These are phyloP conservation scores for Dendrolimus houi DNA, from an alignment of 2,888 invertebrate genomes.

Conservation along the genomic window DNA sequence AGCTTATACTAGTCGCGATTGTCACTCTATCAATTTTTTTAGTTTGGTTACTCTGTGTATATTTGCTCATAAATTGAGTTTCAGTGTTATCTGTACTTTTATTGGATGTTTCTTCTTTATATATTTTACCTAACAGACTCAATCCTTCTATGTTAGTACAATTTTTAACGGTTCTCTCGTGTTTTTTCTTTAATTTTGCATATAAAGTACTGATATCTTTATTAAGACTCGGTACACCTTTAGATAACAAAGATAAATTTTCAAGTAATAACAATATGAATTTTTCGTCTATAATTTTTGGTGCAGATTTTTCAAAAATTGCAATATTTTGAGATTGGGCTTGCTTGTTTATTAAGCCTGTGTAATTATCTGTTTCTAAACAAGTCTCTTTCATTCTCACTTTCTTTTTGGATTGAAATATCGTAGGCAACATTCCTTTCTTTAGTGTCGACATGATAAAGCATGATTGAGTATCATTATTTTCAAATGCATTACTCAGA, in stretches of 20 bases:
- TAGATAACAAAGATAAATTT: conserved; percentile 44
- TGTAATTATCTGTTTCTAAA: too few relatives aligned
- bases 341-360: too few relatives aligned
- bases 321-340: conserved; percentile 15
- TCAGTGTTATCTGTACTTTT: too few relatives aligned
- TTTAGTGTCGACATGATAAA: conserved; percentile 38
- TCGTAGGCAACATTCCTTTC: conserved; percentile 20
- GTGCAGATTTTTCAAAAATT: conserved; percentile 31
- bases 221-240: conserved; percentile 34
- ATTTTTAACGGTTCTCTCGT: conserved; percentile 31
- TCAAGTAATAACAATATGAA: conserved; percentile 51
- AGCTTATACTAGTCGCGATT: too few relatives aligned
- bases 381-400: conserved; percentile 13
- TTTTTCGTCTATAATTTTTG: conserved; percentile 46
- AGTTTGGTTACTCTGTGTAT: too few relatives aligned
- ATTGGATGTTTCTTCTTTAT: conserved; percentile 27
- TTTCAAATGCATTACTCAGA: conserved; percentile 12
- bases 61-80: too few relatives aligned
- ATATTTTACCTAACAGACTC: conserved; percentile 49
- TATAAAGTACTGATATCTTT: conserved; percentile 48
- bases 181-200: conserved; percentile 39
- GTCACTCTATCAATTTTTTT: too few relatives aligned
- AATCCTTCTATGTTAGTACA: conserved; percentile 29
- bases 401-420: conserved; percentile 24
- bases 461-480: conserved; percentile 34